Base-by-base conservation (phyloP, 2,888 invertebrate genomes). In the Dendrolimus houi region DNA sequence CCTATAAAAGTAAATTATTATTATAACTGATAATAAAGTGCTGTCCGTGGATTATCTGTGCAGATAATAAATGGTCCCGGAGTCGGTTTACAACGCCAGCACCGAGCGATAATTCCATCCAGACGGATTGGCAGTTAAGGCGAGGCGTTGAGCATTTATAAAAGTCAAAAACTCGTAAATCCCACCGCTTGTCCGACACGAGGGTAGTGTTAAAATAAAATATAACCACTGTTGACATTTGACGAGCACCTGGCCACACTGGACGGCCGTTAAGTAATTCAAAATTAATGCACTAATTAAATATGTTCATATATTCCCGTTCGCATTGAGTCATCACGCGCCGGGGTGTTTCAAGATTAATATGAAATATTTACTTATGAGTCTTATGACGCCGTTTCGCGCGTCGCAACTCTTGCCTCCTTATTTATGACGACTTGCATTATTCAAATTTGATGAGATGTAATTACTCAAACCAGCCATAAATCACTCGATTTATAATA, bases 401-500 rank as follows among this genome's bases (percentile, higher is more conserved):
- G 71, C 75, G 47, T 47, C 7, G 47, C 12, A 7, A 12, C 47
- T 47, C 47, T 47, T 47, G 12, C 29, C 29, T 29, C 29, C 74
- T 81, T 82, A 85, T 87, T 87, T 87, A 85, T 82, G 80, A 85
- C 77, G 78, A 82, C 79, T 81, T 78, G 79, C 81, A 83, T 87
- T 89, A 89, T 88, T 88, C 83, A 88, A 88, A 88, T 88, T 88
- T 87, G 87, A 90, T 89, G 87, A 84, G 86, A 84, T 84, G 83
- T 87, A 82, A 89, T 89, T 87, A 88, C 81, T 88, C 88, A 87
- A 85, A 87, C 85, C 85, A 86, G 65, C 70, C 75, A 88, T 90
- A 89, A 90, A 89, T 90, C 87, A 89, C 79, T 71, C 66, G 75
- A 75, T 83, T 83, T 83, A 83, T 85, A 86, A 80, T 79, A 74